phyloP scores from a whole-genome alignment of 2,797 vertebrate species.

The Avahi laniger region DNA sequence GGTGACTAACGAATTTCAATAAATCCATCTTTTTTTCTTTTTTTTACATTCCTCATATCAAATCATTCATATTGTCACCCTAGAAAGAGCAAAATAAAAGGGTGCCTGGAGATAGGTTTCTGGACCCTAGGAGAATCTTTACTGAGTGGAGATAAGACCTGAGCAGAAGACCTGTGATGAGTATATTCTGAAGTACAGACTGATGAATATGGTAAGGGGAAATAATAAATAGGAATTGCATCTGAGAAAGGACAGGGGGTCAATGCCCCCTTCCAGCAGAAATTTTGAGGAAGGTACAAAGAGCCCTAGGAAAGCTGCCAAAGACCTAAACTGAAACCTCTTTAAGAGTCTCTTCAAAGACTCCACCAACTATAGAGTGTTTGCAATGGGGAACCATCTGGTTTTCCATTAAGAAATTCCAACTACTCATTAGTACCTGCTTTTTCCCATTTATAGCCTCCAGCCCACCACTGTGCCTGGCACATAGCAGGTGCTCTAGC shows the following conservation, averaged over 20 bases:
- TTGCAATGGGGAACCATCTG: neutral
- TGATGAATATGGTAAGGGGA: neutral
- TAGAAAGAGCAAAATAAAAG: neutral
- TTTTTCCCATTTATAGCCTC: neutral
- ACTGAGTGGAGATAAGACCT: neutral
- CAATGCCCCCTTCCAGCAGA: neutral
- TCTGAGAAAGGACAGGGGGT: neutral
- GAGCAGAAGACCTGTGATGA: neutral
- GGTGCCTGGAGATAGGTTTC: neutral
- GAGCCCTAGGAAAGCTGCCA: neutral
- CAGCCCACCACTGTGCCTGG: neutral
- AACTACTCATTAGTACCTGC: neutral
- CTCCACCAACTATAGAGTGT: neutral
- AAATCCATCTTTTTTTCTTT: neutral
- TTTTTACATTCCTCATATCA: neutral
- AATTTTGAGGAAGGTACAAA: neutral
- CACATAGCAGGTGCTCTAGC: neutral
- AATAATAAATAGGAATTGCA: neutral
- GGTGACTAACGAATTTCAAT: neutral
- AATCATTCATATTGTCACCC: neutral
- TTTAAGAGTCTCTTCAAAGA: neutral
- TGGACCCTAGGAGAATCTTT: neutral
- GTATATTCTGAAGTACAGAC: neutral
- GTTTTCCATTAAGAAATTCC: constrained; percentile 24
- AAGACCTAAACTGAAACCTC: neutral